Percentiles rank a stretch among this genome's conserved stretches.
Evolutionary conservation across 2,113 vertebrate genomes (phyloP).

Genomic region (Orientallactaga bullata): DNA sequence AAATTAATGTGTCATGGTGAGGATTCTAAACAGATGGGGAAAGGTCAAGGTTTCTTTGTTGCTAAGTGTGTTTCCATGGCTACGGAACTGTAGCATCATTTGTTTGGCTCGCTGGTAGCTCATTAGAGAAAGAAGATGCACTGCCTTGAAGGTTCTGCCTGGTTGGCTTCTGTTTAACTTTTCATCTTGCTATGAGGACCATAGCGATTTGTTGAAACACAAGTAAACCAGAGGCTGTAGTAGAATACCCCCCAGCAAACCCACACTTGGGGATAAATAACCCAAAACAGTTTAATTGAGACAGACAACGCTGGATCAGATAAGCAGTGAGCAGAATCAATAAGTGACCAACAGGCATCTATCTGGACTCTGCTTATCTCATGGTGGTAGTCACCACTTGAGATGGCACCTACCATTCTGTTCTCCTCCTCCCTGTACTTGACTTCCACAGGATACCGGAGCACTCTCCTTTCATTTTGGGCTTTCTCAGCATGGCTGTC

Average conservation of each 20-base stretch:
- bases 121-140: conserved; percentile 79
- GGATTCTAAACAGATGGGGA: conserved; percentile 88
- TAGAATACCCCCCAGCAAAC: background rate
- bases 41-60: conserved; percentile 90
- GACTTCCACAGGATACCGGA: background rate
- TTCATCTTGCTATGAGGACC: conserved; percentile 49
- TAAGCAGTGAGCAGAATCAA: conserved; percentile 6
- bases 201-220: conserved; percentile 16
- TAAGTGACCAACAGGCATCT: background rate
- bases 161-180: conserved; percentile 74
- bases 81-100: conserved; percentile 85
- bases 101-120: conserved; percentile 84
- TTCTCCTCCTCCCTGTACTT: background rate
- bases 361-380: background rate
- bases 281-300: background rate
- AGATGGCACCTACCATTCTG: background rate
- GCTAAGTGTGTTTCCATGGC: conserved; percentile 88
- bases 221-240: background rate
- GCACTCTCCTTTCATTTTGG: background rate
- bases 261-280: background rate
- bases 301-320: background rate
- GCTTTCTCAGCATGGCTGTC: background rate
- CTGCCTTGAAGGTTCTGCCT: conserved; percentile 67
- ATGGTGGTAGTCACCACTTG: background rate
- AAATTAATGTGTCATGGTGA: conserved; percentile 87